Evolutionary conservation across 2,113 vertebrate species (phyloP).

Genomic region (Labeo rohita): DNA sequence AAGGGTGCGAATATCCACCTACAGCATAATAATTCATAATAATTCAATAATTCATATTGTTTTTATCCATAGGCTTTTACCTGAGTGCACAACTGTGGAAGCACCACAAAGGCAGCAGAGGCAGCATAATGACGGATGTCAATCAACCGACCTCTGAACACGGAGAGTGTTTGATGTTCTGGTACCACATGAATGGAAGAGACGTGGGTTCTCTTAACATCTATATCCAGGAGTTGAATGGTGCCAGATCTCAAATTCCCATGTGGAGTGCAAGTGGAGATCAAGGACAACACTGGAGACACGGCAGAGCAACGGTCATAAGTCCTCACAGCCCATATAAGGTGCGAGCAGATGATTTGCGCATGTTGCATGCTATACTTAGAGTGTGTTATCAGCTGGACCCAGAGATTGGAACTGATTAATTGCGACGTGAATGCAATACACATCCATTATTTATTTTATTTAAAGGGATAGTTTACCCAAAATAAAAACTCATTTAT

Average conservation of each 20-base stretch:
- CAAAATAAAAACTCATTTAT: too few species aligned
- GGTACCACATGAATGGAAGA: slow-evolving; percentile 77
- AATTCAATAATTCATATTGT: background rate
- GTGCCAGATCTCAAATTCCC: background rate
- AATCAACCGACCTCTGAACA: slow-evolving; percentile 65
- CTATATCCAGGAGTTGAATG: slow-evolving; percentile 58
- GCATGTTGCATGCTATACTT: background rate
- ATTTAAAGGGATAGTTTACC: too few species aligned
- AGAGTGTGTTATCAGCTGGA: background rate
- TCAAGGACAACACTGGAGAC: slow-evolving; percentile 74
- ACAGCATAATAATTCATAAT: background rate
- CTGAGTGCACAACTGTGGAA: slow-evolving; percentile 74
- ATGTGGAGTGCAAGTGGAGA: slow-evolving; percentile 70
- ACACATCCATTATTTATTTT: too few species aligned
- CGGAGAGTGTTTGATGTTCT: slow-evolving; percentile 77
- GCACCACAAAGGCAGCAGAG: slow-evolving; percentile 58
- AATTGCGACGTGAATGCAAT: background rate
- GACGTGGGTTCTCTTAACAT: slow-evolving; percentile 68
- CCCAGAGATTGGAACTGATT: background rate
- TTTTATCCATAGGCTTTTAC: slow-evolving; percentile 71
- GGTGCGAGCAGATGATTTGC: slow-evolving; percentile 55
- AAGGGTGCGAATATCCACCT: slow-evolving; percentile 63
- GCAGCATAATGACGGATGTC: slow-evolving; percentile 56
- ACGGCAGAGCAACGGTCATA: slow-evolving; percentile 68
- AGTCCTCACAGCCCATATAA: slow-evolving; percentile 65